Conservation (phyloP, 2,113 vertebrate genomes). For the Psilopsiagon aurifrons region DNA sequence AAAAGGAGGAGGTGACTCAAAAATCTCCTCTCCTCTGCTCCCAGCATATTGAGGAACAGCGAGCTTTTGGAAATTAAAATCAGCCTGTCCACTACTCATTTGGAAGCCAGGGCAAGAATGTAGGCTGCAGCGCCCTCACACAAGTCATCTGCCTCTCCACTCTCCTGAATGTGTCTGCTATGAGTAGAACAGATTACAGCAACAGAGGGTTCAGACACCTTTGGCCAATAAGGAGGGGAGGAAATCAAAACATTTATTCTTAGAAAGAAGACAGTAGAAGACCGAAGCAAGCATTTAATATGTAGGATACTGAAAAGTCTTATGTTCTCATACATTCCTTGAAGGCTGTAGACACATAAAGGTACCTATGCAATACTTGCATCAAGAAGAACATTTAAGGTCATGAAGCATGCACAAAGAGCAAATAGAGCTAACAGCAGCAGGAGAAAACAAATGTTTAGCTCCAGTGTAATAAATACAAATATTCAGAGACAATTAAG, state of each 20-base stretch:
- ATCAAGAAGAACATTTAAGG: neutral
- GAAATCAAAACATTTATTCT: neutral
- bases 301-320: neutral
- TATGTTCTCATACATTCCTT: neutral
- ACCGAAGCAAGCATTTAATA: neutral
- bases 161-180: neutral
- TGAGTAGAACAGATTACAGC: neutral
- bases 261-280: neutral
- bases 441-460: neutral
- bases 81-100: neutral
- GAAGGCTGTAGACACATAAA: neutral
- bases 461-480: neutral
- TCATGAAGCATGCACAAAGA: neutral
- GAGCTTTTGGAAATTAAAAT: neutral
- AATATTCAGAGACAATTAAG: neutral
- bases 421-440: neutral
- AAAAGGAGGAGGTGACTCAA: neutral
- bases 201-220: neutral
- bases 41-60: neutral
- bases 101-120: neutral
- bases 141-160: neutral
- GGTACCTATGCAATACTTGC: neutral
- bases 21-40: neutral
- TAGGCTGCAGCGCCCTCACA: neutral
- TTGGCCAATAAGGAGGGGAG: neutral